Base-by-base conservation (phyloP, 1,140 invertebrate genomes). In the silkworm (Bombyx mori) region DNA sequence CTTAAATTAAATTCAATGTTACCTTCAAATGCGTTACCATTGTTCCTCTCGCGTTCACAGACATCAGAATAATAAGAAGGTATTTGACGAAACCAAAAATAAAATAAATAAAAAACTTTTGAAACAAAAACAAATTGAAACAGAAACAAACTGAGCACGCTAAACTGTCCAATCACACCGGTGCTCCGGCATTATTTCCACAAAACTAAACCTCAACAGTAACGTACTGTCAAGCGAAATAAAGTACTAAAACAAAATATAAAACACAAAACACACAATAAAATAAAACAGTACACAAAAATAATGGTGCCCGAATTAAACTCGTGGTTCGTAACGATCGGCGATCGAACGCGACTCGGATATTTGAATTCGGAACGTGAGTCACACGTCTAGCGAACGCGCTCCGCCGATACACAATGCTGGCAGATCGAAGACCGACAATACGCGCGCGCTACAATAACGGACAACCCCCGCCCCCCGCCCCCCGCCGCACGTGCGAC, bases 371-470 rank as follows among this genome's bases (percentile, higher is more conserved):
- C 60, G 60, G 63, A 65, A 66, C 68, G 69, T 60, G 53, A n/a
- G 53, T 65, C 46, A 65, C 65, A 81, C 83, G 83, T 84, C 77
- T 65, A 56, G 52, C 65, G 46, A 56, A 60, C 71, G 62, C 75
- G 80, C 77, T 69, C 59, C 61, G 65, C 64, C 66, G 68, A 71
- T 73, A 80, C 81, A 86, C 81, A 86, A 86, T 86, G 81, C 81
- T 76, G 62, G 65, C 79, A 83, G 83, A 86, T 86, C 83, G 83
- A 86, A 86, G 77, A 66, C 69, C 78, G 75, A 86, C 81, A 84
- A 86, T 84, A 82, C 80, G 82, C 77, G 82, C 82, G 81, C 80
- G 77, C 78, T 82, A 86, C 82, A 86, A 86, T 83, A 74, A 74
- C 75, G 68, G 62, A 71, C 79, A 73, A 76, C 74, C 79, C 74